Base-by-base conservation (phyloP, 2,888 invertebrate genomes). In the Auanema freiburgensis region DNA sequence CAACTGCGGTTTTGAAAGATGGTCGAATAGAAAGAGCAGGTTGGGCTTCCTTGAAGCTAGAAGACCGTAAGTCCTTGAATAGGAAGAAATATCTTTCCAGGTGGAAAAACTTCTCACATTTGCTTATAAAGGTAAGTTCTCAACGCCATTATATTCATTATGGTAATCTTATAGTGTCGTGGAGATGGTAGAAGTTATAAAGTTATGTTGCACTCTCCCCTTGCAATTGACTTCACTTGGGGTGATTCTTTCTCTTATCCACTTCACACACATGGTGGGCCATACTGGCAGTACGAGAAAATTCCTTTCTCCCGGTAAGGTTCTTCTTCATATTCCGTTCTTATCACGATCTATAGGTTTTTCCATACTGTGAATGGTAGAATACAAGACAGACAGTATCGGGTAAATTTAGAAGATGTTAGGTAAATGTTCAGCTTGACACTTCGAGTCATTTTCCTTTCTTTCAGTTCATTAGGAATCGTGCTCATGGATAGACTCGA, bases 111-210 rank as follows among this genome's bases (percentile, higher is more conserved):
- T 81, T 77, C 53, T 77, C 78, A 2, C 81, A 81, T 69, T 63
- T 81, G 14, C 58, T 81, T 4, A 68, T 81, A 43, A 81, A 80
- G 67, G 79, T 79, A 55, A 4, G 44, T 43, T 11, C 42, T 53
- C 25, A 10, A 23, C 3, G 21, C 42, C 65, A n/a, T 18, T 33
- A 52, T 16, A 14, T 57, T 57, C 16, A 57, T 65, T 54, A 16
- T 14, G 23, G 16, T 21, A 33, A 51, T 8, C 16, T 63, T 62
- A 44, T 55, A 81, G 80, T 73, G 83, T 24, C 88, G 96, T 71
- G 98, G 98, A 0, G 98, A 98, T 86, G 98, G 98, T 2, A 88
- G 98, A 61, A 89, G 90, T 1, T 98, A 97, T 85, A 86, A 91
- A 74, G 84, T 98, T 33, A 91, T 92, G 84, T 85, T 97, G 57